Conservation (phyloP, 2,888 invertebrate genomes). For the Cantharis flavilabris region DNA sequence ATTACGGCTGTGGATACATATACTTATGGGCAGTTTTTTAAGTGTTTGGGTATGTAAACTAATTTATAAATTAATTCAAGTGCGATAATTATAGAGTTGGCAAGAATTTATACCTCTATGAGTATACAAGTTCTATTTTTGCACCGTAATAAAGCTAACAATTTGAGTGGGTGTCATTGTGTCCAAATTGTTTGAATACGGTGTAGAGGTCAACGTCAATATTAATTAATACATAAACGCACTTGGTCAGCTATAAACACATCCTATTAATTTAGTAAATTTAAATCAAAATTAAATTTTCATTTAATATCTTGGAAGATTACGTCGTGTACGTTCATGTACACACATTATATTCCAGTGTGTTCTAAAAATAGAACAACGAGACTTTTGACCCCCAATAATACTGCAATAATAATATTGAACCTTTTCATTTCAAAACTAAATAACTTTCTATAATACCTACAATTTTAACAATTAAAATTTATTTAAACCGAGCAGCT, state of each 20-base stretch:
- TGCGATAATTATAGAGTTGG: background rate
- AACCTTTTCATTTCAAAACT: background rate
- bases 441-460: background rate
- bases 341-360: background rate
- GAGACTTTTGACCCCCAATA: background rate
- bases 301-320: background rate
- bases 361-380: background rate
- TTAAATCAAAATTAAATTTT: background rate
- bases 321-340: background rate
- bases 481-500: background rate
- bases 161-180: slow-evolving; percentile 15
- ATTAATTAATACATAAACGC: background rate
- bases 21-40: background rate
- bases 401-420: background rate
- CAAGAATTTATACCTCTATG: background rate
- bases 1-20: background rate
- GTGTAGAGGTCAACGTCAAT: background rate
- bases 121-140: slow-evolving; percentile 9
- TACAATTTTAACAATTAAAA: slow-evolving; percentile 1
- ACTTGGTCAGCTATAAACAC: background rate
- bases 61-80: background rate
- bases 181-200: background rate
- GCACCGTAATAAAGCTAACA: slow-evolving; percentile 7
- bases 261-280: background rate
- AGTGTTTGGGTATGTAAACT: background rate